Percentiles rank a stretch among this genome's conserved stretches.
Evolutionary conservation across 92 coral and sea anemone genomes (phyloP).

Genomic region (Micromussa lordhowensis): DNA sequence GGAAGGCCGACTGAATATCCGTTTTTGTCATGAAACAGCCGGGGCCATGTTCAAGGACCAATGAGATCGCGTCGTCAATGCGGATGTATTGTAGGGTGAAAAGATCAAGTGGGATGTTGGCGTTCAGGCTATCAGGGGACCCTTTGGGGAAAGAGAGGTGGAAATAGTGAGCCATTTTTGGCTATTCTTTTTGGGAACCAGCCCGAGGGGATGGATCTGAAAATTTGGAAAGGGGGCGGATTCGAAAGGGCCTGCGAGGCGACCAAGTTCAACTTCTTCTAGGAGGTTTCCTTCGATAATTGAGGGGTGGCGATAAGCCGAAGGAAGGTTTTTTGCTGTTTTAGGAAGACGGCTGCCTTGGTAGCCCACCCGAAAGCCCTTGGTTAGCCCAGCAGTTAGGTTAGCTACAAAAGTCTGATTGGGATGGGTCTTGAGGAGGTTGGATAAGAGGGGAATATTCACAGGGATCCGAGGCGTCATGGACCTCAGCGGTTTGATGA

Average conservation of each 20-base stretch:
- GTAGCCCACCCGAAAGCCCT: background rate
- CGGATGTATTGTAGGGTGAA: background rate
- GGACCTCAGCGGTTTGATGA: background rate
- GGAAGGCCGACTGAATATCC: background rate
- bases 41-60: background rate
- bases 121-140: background rate
- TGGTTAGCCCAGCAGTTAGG: background rate
- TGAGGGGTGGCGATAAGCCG: background rate
- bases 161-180: background rate
- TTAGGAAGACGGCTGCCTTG: background rate
- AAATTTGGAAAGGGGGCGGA: background rate
- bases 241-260: background rate
- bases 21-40: background rate
- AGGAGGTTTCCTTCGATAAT: background rate
- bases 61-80: background rate
- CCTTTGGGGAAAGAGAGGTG: background rate
- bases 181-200: background rate
- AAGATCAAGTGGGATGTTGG: background rate
- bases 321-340: background rate
- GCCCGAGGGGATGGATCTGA: background rate
- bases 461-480: background rate
- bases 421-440: background rate
- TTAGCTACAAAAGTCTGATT: background rate
- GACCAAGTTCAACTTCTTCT: background rate
- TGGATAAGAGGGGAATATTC: background rate